Conservation (phyloP, 1,140 invertebrate genomes). For the Grapholita molesta region DNA sequence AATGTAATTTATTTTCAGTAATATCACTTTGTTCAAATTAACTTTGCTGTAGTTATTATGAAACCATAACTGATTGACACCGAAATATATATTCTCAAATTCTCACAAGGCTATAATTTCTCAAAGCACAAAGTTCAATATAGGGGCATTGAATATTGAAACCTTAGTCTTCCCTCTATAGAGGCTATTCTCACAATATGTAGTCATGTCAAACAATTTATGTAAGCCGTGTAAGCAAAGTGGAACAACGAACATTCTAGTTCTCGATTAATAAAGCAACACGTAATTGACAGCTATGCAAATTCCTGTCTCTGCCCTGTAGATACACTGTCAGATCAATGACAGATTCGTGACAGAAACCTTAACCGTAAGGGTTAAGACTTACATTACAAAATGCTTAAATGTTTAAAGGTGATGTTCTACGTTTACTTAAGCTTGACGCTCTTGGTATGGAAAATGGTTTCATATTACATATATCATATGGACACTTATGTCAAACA, state of each 20-base stretch:
- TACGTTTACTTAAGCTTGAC: neutral
- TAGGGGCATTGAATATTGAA: neutral
- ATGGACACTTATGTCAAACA: too few species aligned
- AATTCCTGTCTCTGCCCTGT: neutral
- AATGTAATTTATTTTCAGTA: too few species aligned
- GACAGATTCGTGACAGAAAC: neutral
- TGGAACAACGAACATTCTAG: neutral
- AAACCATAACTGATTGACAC: neutral
- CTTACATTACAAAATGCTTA: neutral
- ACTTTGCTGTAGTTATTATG: neutral
- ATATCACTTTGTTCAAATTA: neutral
- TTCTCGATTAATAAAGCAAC: neutral
- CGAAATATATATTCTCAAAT: neutral
- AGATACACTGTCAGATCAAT: neutral
- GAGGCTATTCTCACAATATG: neutral
- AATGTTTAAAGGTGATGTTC: neutral
- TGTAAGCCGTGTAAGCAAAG: neutral
- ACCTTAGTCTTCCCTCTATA: neutral
- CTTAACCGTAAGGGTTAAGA: neutral
- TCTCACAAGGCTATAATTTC: neutral
- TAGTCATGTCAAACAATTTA: neutral
- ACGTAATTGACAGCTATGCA: conserved; percentile 1
- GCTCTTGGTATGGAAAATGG: neutral
- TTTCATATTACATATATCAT: too few species aligned
- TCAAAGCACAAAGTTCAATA: neutral